Evolutionary conservation across 1,140 invertebrate species (phyloP), one percentile per base, ranked within the genome.

Genomic region (Melitaea cinxia): DNA sequence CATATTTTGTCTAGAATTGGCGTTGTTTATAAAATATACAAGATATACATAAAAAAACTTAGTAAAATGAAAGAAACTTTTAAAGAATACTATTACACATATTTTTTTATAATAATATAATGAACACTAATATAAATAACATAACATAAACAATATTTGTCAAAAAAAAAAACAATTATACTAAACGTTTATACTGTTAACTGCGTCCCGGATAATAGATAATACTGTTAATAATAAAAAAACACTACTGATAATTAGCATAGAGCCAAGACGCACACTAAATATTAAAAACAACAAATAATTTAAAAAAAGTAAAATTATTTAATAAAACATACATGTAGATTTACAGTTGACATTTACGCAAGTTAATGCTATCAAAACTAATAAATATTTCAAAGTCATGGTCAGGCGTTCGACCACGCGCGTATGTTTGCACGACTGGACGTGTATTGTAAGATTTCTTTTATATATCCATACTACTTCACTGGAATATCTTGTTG

Each of bases 1-100:
- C 95, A 96, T 91, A 95, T 92, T 77, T 93, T 94, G 75, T 94
- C 95, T 95, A 71, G 26, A 88, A 83, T 70, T 28, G 49, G 26
- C 26, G 12, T 24, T 9, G 26, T 19, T 24, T 23, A 30, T 39
- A 33, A 23, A 30, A 37, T 19, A 35, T 1, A 54, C 12, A 47
- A 47, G 9, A 19, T 6, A 4, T 17, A 45, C 17, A 6, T 47
- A 10, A 19, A 23, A 21, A 47, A 23, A 21, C n/a, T 47, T 17
- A 42, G 5, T 42, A 7, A 42, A 42, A 4, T 42, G 15, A 6
- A 42, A 42, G 12, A 14, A 42, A 42, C 30, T 10, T 33, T 6
- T 33, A 33, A 2, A 33, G 6, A 9, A 9, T 33, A 33, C 30
- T 10, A 33, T 26, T 26, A n/a, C n/a, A n/a, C n/a, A n/a, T n/a